phyloP scores from a whole-genome alignment of 2,888 invertebrate genomes.

The Mylabris sibirica region DNA sequence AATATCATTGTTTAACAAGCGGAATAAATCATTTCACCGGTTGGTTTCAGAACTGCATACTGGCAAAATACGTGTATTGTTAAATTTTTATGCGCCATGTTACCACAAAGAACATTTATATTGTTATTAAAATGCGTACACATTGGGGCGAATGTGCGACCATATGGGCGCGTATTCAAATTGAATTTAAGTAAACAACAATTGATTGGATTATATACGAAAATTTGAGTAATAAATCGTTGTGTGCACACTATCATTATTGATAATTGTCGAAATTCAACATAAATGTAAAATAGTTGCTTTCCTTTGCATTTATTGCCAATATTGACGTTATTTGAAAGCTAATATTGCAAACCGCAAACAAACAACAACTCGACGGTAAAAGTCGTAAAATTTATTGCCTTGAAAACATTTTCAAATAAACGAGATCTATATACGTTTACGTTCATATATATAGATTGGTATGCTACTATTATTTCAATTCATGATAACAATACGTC shows the following conservation, averaged over 20 bases:
- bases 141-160: conserved; percentile 20
- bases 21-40: conserved; percentile 19
- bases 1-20: conserved; percentile 21
- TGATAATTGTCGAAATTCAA: not conserved
- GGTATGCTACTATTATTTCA: conserved; percentile 42
- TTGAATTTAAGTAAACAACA: not conserved
- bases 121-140: not conserved
- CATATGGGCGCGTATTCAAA: not conserved
- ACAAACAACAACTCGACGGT: conserved; percentile 24
- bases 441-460: conserved; percentile 32
- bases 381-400: conserved; percentile 43
- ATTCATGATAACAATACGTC: conserved; percentile 33
- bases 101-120: conserved; percentile 21
- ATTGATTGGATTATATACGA: not conserved
- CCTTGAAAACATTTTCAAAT: conserved; percentile 42
- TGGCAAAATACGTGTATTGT: conserved; percentile 19
- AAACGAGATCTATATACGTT: conserved; percentile 30
- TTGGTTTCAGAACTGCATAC: conserved; percentile 7
- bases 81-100: conserved; percentile 28
- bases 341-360: conserved; percentile 25
- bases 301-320: conserved; percentile 18
- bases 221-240: too few species aligned
- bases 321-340: conserved; percentile 22
- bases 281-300: not conserved
- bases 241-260: too few species aligned